Evolutionary conservation across 2,797 vertebrate species (phyloP).

Genomic region (Phalloptychus januarius): DNA sequence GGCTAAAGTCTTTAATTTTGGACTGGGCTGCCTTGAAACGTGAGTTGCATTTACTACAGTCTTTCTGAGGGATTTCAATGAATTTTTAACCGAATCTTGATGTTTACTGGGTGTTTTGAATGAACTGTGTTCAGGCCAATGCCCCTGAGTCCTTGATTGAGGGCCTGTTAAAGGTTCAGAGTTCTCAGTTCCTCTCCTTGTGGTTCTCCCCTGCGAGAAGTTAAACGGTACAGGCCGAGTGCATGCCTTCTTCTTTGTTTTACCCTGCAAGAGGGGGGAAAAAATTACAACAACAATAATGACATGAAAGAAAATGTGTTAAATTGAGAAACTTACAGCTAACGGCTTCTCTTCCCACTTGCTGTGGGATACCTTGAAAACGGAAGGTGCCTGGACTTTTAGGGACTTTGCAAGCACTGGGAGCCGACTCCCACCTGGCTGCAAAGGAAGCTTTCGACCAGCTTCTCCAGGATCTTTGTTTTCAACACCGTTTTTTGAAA

Average conservation of each 20-base stretch:
- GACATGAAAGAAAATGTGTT: not conserved
- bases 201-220: constrained; percentile 64
- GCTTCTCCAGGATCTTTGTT: constrained; percentile 71
- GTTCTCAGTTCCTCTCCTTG: constrained; percentile 27
- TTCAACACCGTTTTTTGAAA: constrained; percentile 58
- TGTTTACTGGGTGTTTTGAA: constrained; percentile 17
- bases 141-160: constrained; percentile 19
- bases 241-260: constrained; percentile 72
- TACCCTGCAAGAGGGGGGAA: constrained; percentile 64
- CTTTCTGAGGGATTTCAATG: constrained; percentile 14
- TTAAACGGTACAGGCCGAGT: constrained; percentile 81
- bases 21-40: constrained; percentile 11
- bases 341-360: constrained; percentile 79
- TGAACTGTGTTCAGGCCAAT: constrained; percentile 23
- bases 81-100: constrained; percentile 5
- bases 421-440: constrained; percentile 70
- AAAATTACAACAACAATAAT: not conserved
- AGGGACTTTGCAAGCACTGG: constrained; percentile 78
- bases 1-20: constrained; percentile 34
- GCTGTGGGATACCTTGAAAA: constrained; percentile 59
- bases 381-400: constrained; percentile 48
- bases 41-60: constrained; percentile 15
- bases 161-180: constrained; percentile 14
- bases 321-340: constrained; percentile 63
- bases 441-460: constrained; percentile 40